Conservation (phyloP, 92 coral and sea anemone genomes). For the Umimayanthus chanpuru region DNA sequence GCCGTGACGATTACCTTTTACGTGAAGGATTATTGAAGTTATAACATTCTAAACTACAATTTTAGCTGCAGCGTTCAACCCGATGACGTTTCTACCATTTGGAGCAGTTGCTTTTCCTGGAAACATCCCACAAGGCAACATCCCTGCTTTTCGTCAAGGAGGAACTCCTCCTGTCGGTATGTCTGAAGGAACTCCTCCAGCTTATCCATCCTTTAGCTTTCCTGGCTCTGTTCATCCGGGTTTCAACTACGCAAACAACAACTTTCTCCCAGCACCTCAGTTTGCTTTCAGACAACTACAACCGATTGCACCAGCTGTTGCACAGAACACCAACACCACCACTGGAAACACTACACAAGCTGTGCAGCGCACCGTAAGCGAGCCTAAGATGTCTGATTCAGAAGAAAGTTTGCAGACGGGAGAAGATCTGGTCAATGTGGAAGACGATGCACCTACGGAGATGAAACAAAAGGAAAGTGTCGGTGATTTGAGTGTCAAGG, state of each 20-base stretch:
- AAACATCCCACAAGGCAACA: background rate
- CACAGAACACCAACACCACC: slow-evolving; percentile 5
- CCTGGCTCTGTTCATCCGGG: slow-evolving; percentile 14
- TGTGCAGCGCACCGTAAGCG: background rate
- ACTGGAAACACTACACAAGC: background rate
- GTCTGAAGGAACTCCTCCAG: background rate
- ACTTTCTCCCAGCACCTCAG: slow-evolving; percentile 15
- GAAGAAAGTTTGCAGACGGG: background rate
- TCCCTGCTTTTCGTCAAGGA: background rate
- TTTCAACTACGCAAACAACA: slow-evolving; percentile 24
- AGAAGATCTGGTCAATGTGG: background rate
- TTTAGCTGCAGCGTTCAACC: slow-evolving; percentile 1
- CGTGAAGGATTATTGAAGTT: background rate
- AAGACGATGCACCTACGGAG: background rate
- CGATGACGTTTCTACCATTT: slow-evolving; percentile 23
- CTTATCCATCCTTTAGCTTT: background rate
- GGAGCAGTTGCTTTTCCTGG: slow-evolving; percentile 42
- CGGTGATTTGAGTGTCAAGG: slow-evolving; percentile 19
- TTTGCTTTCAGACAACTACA: slow-evolving; percentile 11
- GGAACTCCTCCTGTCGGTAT: background rate
- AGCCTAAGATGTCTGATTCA: slow-evolving; percentile 1
- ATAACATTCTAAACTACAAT: background rate
- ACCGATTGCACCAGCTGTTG: slow-evolving; percentile 4
- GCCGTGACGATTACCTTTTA: background rate
- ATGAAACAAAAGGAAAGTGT: background rate